Conservation (phyloP, 2,113 vertebrate genomes). For the Podarcis cretensis region DNA sequence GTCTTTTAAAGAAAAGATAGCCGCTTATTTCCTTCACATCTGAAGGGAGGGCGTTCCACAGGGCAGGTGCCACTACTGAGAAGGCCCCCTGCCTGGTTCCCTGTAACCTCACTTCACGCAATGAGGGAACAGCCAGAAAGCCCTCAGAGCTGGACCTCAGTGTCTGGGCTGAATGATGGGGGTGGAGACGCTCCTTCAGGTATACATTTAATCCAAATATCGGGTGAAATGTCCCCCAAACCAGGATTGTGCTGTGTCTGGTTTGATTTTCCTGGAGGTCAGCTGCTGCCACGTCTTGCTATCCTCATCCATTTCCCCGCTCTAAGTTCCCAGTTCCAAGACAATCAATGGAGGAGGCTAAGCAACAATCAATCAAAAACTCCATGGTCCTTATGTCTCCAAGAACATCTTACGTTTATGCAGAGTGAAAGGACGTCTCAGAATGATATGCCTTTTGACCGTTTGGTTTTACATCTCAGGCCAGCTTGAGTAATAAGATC, state of each 20-base stretch:
- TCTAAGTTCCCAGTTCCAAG: background rate
- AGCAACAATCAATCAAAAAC: background rate
- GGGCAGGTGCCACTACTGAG: too few species aligned
- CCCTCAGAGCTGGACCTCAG: too few species aligned
- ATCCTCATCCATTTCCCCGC: background rate
- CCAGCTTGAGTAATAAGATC: background rate
- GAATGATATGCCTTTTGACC: background rate
- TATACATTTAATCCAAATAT: background rate
- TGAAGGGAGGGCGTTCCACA: too few species aligned
- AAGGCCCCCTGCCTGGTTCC: too few species aligned
- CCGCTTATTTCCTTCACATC: too few species aligned
- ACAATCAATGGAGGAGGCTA: background rate
- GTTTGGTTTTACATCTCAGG: background rate
- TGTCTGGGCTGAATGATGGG: too few species aligned
- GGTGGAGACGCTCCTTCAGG: too few species aligned
- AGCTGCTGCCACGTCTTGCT: background rate
- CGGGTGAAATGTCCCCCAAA: background rate
- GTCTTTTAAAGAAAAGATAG: too few species aligned
- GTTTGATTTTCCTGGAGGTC: background rate
- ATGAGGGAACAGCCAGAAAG: too few species aligned
- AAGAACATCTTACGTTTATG: background rate
- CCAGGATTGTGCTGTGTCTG: background rate
- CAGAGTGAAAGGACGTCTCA: background rate
- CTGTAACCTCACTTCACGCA: too few species aligned
- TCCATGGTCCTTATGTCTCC: background rate